These are phyloP conservation scores for Lepidurus arcticus DNA, from an alignment of 1,140 invertebrate genomes.

Conservation along the genomic window DNA sequence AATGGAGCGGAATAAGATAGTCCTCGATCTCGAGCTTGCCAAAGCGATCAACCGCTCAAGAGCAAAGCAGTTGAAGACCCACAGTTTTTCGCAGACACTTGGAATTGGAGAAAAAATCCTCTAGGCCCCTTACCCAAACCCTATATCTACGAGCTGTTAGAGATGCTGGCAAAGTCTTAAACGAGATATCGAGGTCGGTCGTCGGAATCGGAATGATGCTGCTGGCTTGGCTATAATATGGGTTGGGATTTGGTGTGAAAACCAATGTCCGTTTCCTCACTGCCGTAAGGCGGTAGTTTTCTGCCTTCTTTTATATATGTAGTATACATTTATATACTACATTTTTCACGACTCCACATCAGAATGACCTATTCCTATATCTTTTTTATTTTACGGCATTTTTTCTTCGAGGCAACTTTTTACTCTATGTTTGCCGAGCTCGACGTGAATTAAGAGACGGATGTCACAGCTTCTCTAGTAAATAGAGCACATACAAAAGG, in stretches of 20 bases:
- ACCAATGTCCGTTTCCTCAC: background rate
- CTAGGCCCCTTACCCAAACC: background rate
- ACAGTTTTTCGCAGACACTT: background rate
- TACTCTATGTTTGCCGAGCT: background rate
- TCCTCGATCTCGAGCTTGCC: background rate
- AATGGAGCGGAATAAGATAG: background rate
- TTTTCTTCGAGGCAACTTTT: background rate
- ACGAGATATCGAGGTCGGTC: background rate
- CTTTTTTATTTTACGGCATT: too few relatives aligned
- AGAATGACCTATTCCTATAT: too few relatives aligned
- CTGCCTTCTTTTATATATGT: background rate
- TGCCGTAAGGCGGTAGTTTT: background rate
- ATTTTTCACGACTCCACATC: background rate
- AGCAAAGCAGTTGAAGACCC: background rate
- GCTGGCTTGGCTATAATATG: background rate
- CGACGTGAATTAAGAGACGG: background rate
- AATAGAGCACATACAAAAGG: background rate
- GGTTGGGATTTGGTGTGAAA: background rate
- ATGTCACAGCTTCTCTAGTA: background rate
- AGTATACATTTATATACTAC: background rate
- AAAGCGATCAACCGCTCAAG: background rate
- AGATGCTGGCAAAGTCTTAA: background rate
- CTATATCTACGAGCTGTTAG: background rate
- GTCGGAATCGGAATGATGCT: background rate
- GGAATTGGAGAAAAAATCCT: background rate